Evolutionary conservation across 2,113 vertebrate species (phyloP).

Genomic region (Scortum barcoo): DNA sequence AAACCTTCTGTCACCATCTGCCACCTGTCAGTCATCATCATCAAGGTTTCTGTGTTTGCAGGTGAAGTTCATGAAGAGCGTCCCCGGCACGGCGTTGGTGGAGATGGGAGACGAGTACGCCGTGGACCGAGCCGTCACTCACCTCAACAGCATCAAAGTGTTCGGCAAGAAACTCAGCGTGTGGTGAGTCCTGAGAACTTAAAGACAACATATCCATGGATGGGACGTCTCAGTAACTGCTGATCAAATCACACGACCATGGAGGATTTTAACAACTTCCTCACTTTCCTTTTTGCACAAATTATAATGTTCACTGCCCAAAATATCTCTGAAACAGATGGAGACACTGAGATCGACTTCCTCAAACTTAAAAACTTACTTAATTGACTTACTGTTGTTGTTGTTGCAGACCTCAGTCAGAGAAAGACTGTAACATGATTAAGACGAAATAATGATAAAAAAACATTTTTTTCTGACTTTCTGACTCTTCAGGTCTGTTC

Average conservation of each 20-base stretch:
- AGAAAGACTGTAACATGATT: too few relatives aligned
- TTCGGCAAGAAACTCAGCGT: conserved; percentile 95
- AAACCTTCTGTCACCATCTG: neutral
- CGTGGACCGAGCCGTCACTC: conserved; percentile 94
- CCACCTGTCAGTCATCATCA: neutral
- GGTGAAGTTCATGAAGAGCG: conserved; percentile 99
- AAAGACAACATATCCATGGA: neutral
- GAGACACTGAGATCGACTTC: too few relatives aligned
- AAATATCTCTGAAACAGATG: too few relatives aligned
- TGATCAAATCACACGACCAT: neutral
- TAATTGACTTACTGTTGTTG: too few relatives aligned
- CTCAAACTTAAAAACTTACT: too few relatives aligned
- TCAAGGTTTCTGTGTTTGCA: conserved; percentile 64
- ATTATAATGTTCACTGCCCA: too few relatives aligned
- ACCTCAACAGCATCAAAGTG: conserved; percentile 93
- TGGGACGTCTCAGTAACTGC: neutral
- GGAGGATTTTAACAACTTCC: too few relatives aligned
- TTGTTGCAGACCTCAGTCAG: too few relatives aligned
- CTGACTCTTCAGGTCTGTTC: too few relatives aligned
- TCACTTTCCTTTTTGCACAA: too few relatives aligned
- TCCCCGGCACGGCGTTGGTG: conserved; percentile 93
- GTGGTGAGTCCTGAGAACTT: conserved; percentile 84
- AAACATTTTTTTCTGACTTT: too few relatives aligned
- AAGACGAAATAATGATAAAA: too few relatives aligned
- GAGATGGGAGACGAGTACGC: conserved; percentile 98